These are phyloP conservation scores for Australoheros scitulus DNA, from an alignment of 2,113 vertebrate genomes.

Conservation along the genomic window DNA sequence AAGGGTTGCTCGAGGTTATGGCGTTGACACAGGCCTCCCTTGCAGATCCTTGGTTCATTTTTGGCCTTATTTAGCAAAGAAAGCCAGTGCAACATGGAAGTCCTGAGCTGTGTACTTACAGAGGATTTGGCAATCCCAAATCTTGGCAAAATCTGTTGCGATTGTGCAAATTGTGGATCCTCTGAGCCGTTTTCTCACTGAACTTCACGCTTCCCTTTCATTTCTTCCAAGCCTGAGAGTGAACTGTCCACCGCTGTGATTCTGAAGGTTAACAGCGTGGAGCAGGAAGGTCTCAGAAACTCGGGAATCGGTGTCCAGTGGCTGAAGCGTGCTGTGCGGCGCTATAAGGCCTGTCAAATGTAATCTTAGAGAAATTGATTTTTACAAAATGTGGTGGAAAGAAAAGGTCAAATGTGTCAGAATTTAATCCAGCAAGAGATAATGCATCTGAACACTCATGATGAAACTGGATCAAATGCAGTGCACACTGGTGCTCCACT, in stretches of 20 bases:
- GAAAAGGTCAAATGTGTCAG: background rate
- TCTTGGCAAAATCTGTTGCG: background rate
- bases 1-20: background rate
- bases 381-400: background rate
- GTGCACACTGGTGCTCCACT: background rate
- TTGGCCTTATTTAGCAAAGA: slow-evolving; percentile 2
- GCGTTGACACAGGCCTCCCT: background rate
- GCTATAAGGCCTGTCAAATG: background rate
- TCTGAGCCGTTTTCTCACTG: background rate
- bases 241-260: background rate
- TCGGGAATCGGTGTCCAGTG: background rate
- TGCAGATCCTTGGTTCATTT: background rate
- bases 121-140: background rate
- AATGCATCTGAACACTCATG: background rate
- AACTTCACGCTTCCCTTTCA: background rate
- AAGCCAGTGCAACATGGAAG: background rate
- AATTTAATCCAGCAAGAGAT: background rate
- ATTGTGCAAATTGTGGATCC: background rate
- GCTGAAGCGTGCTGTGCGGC: background rate
- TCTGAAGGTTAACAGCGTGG: background rate
- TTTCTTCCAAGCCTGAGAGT: background rate
- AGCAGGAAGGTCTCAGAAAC: background rate
- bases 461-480: background rate
- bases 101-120: background rate
- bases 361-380: slow-evolving; percentile 4